Conservation (phyloP, 2,113 vertebrate species). For the Odontophorus gujanensis region DNA sequence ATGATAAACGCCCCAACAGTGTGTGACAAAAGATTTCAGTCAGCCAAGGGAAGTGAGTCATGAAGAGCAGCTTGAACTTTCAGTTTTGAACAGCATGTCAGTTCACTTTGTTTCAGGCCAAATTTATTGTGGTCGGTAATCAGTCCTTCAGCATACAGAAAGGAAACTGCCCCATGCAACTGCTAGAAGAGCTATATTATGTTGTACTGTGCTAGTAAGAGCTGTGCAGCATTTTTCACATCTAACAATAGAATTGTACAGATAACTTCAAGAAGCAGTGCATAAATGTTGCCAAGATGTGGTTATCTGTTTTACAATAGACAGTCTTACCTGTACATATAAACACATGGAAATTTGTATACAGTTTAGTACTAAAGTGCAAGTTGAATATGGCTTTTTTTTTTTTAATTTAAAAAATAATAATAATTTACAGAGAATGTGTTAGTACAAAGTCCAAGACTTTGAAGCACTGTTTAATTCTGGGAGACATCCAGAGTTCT, state of each 20-base stretch:
- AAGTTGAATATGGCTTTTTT: too few relatives aligned
- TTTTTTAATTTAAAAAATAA: neutral
- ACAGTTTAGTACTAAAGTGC: neutral
- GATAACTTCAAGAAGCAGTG: neutral
- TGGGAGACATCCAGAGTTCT: neutral
- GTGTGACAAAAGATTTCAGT: neutral
- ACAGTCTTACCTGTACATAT: neutral
- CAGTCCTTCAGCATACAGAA: neutral
- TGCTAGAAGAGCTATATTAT: neutral
- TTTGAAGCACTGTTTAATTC: neutral
- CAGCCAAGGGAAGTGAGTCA: neutral
- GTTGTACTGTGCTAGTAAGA: neutral
- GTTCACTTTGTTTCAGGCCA: neutral
- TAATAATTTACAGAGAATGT: neutral
- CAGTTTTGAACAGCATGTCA: neutral
- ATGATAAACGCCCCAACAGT: neutral
- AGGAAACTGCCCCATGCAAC: neutral
- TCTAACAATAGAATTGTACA: neutral
- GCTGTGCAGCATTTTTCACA: neutral
- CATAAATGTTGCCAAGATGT: neutral
- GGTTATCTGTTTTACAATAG: neutral
- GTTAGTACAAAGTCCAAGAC: neutral
- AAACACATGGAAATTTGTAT: neutral
- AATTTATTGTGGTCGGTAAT: neutral
- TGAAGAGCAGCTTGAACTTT: neutral